phyloP scores from a whole-genome alignment of 1,140 invertebrate species.

The Sarcophaga bullata region DNA sequence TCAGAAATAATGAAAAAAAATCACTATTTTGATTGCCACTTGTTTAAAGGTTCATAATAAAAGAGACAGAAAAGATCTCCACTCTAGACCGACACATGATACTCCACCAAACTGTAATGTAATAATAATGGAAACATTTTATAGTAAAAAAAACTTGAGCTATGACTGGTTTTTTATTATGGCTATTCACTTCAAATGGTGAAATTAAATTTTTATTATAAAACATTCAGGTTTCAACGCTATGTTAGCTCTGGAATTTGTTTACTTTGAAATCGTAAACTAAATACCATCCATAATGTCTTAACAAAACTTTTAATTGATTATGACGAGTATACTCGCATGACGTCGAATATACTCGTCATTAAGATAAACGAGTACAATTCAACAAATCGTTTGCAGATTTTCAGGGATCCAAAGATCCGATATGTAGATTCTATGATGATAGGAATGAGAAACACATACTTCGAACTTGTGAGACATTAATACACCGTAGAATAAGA shows the following conservation, averaged over 20 bases:
- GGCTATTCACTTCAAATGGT: background rate
- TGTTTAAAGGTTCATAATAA: background rate
- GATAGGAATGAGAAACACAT: too few species aligned
- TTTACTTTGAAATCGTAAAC: too few species aligned
- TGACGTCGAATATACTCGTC: too few species aligned
- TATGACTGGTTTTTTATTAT: background rate
- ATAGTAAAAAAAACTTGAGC: background rate
- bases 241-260: too few species aligned
- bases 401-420: too few species aligned
- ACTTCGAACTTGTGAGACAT: too few species aligned
- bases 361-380: too few species aligned
- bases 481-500: too few species aligned
- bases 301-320: background rate
- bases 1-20: too few species aligned
- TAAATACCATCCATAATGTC: background rate
- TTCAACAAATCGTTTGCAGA: too few species aligned
- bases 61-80: background rate
- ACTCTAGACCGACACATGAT: background rate
- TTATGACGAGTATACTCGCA: too few species aligned
- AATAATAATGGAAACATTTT: background rate
- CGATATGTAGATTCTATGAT: too few species aligned
- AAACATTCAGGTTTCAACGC: background rate
- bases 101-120: background rate
- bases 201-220: background rate
- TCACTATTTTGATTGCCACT: conserved; percentile 14